phyloP scores from a whole-genome alignment of 2,797 vertebrate species.

The Siniperca scherzeri region DNA sequence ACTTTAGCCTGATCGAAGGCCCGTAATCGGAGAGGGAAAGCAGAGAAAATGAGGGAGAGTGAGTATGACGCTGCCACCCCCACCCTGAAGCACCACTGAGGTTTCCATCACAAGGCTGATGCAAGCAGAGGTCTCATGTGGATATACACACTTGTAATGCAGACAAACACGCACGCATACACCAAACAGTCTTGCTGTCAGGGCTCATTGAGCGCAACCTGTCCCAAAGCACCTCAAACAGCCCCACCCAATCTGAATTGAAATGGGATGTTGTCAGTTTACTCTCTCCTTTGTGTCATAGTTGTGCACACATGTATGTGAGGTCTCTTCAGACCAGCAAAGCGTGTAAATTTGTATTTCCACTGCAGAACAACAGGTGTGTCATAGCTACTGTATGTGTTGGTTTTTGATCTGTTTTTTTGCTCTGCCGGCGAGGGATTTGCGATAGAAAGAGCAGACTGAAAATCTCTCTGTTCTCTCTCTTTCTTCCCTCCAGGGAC shows the following conservation, averaged over 20 bases:
- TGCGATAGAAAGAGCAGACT: conserved; percentile 64
- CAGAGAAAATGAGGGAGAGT: conserved; percentile 48
- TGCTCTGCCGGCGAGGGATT: conserved; percentile 58
- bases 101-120: conserved; percentile 67
- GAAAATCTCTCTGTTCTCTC: conserved; percentile 50
- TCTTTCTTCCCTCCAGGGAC: conserved; percentile 51
- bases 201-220: conserved; percentile 67
- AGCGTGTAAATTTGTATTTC: conserved; percentile 53
- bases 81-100: conserved; percentile 42
- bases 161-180: conserved; percentile 48
- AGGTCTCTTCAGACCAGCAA: conserved; percentile 54
- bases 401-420: conserved; percentile 65
- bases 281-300: conserved; percentile 37
- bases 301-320: conserved; percentile 44
- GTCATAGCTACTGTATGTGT: conserved; percentile 41
- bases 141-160: conserved; percentile 58
- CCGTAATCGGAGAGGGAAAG: conserved; percentile 74
- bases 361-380: conserved; percentile 58
- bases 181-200: conserved; percentile 59
- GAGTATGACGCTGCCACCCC: conserved; percentile 44
- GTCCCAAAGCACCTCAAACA: conserved; percentile 61
- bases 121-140: conserved; percentile 65
- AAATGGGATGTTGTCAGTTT: conserved; percentile 47
- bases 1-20: conserved; percentile 77
- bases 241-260: conserved; percentile 55